A percentile compares a stretch with the other conserved stretches of the same genome.
phyloP scores from a whole-genome alignment of 1,140 invertebrate genomes.

The Drosophila cardini region DNA sequence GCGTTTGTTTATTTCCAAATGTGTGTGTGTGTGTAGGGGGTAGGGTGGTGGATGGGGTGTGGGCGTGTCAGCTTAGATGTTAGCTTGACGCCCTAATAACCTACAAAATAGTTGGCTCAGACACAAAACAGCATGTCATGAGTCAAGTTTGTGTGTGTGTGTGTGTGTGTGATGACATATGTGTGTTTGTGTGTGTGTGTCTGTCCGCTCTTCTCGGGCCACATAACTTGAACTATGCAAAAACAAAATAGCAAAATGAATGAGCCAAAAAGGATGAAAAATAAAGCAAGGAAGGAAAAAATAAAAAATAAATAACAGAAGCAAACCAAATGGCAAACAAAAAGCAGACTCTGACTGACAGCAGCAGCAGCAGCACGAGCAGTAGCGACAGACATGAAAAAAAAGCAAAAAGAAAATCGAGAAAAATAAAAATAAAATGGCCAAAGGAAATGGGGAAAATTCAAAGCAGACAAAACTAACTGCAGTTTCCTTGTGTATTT shows the following conservation, averaged over 20 bases:
- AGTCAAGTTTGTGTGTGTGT: neutral
- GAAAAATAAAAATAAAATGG: conserved; percentile 4
- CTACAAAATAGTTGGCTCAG: conserved; percentile 79
- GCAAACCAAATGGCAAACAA: conserved; percentile 28
- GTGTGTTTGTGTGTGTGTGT: conserved; percentile 9
- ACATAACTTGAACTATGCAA: conserved; percentile 74
- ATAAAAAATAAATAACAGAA: conserved; percentile 1
- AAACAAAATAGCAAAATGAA: conserved; percentile 74
- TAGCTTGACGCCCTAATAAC: conserved; percentile 79
- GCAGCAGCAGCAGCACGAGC: conserved; percentile 9
- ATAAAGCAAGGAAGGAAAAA: conserved; percentile 2
- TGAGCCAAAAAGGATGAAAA: conserved; percentile 39
- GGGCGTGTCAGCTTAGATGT: conserved; percentile 51
- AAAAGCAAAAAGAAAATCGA: neutral
- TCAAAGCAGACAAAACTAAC: conserved; percentile 54
- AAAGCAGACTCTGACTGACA: conserved; percentile 42
- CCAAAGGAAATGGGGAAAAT: conserved; percentile 12
- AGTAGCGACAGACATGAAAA: conserved; percentile 14
- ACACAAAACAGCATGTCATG: conserved; percentile 63
- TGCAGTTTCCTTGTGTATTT: conserved; percentile 56
- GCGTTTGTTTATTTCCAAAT: too few relatives aligned
- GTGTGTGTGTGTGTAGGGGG: neutral
- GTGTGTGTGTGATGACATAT: conserved; percentile 12
- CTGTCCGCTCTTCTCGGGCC: conserved; percentile 36
- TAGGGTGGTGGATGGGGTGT: conserved; percentile 29